Base-by-base conservation (phyloP, 2,888 invertebrate genomes). In the Meteorus colon region DNA sequence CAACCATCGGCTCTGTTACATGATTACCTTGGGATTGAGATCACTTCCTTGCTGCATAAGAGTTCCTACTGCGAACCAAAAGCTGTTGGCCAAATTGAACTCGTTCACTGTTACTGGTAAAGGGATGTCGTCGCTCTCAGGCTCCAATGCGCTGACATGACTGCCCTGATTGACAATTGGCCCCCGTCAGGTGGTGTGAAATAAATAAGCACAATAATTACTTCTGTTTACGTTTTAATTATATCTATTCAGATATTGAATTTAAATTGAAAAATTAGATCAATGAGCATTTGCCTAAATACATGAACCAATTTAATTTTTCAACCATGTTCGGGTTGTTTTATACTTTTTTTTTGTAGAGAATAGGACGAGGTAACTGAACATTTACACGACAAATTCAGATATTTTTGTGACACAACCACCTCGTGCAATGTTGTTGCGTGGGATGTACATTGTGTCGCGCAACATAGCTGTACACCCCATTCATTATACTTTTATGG, bases 1-100 rank as follows among this genome's bases (percentile, higher is more conserved):
- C 60, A 10, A 37, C 66, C 74, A 78, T 81, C 85, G 86, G 85
- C 87, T 87, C 87, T 83, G 84, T 85, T 82, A 82, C 79, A 78
- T 74, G 85, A 85, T 87, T 92, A 96, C 96, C 95, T 95, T 98
- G 67, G 98, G 98, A 90, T 97, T 96, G 81, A 97, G 91, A 78
- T 96, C 96, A 78, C 96, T 96, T 79, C 97, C 97, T 90, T 98
- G 98, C 86, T 98, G 95, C 92, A 98, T 94, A 85, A 98, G 94
- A 34, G 97, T 97, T 37, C 98, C 98, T 62, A 98, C 96, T 81
- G 96, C 96, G 91, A 98, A 98, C 98, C 98, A 98, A 91, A 98
- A 96, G 82, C 97, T 96, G 91, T 98, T 96, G 83, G 94, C 93
- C 78, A 97, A 90, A 75, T 94, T 95, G 90, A 97, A 97, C 88